Base-by-base conservation (phyloP, 2,888 invertebrate genomes). In the Lepidocyrtinus sp. region DNA sequence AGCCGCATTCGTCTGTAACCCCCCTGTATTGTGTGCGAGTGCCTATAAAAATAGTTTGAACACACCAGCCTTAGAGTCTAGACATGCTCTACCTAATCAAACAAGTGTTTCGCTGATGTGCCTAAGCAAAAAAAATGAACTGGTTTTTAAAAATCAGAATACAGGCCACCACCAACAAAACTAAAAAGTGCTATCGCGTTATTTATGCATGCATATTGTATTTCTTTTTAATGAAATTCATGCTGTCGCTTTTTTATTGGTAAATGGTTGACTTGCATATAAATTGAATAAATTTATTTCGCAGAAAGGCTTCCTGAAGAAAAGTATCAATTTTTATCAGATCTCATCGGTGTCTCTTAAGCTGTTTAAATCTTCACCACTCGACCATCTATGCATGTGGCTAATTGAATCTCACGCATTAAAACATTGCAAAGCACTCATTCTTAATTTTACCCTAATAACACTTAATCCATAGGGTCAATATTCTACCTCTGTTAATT, bases 51-150 rank as follows among this genome's bases (percentile, higher is more conserved):
- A 67, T 74, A 70, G 78, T 68, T 73, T 78, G 78, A 73, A n/a
- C n/a, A n/a, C n/a, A n/a, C 69, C 74, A 79, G 69, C 74, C 79
- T 73, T 74, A 36, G 73, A 73, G 79, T 79, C 79, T 79, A 79
- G 79, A 79, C 79, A 74, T 55, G 67, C 24, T 74, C 73, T 79
- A 59, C 79, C 79, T 79, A 79, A 26, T 46, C 68, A 62, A 73
- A 68, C 73, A 78, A 73, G 73, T 62, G 67, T 64, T 67, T 68
- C 26, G 24, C 59, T 59, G 19, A 64, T 45, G 22, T 2, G 5
- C 17, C 21, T n/a, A 61, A 59, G 45, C 27, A 26, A 65, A 68
- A 79, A 69, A 69, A 59, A 63, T 63, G 79, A 79, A 79, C 79
- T 74, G 79, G 79, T 78, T 78, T 78, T 78, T 78, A 45, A 78